These are phyloP conservation scores for Irena cyanogastra DNA, from an alignment of 2,113 vertebrate species.

Conservation along the genomic window DNA sequence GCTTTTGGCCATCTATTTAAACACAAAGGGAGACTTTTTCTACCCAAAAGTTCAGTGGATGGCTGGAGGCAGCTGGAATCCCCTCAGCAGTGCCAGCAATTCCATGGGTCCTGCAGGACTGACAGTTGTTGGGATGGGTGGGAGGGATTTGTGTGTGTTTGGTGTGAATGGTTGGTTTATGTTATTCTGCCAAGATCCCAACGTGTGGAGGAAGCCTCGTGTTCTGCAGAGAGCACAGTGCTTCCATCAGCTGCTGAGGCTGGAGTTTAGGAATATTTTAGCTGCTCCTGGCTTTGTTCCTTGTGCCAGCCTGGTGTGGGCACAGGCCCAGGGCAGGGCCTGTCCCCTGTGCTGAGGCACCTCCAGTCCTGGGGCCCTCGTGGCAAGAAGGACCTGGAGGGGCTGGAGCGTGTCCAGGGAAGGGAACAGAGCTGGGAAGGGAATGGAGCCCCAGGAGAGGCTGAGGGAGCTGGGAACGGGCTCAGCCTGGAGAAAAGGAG, in stretches of 20 bases:
- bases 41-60: not conserved
- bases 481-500: not conserved
- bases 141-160: accelerated
- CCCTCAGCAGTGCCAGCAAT: not conserved
- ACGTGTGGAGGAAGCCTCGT: not conserved
- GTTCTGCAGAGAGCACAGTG: not conserved
- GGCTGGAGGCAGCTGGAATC: not conserved
- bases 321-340: not conserved
- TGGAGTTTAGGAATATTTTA: not conserved
- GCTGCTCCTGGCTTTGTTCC: not conserved
- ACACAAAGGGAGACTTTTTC: not conserved
- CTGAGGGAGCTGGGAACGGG: not conserved
- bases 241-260: not conserved
- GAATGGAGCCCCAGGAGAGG: accelerated
- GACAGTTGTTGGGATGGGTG: not conserved
- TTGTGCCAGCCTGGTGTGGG: not conserved
- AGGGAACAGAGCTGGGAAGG: not conserved
- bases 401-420: accelerated
- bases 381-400: not conserved
- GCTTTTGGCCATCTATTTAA: not conserved
- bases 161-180: not conserved
- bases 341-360: not conserved
- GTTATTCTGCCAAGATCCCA: not conserved
- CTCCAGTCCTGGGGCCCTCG: not conserved
- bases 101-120: accelerated